A percentile compares a stretch with the other conserved stretches of the same genome.
These are phyloP conservation scores for Brachionus rotundiformis DNA, from an alignment of 1,140 invertebrate genomes.

Conservation along the genomic window DNA sequence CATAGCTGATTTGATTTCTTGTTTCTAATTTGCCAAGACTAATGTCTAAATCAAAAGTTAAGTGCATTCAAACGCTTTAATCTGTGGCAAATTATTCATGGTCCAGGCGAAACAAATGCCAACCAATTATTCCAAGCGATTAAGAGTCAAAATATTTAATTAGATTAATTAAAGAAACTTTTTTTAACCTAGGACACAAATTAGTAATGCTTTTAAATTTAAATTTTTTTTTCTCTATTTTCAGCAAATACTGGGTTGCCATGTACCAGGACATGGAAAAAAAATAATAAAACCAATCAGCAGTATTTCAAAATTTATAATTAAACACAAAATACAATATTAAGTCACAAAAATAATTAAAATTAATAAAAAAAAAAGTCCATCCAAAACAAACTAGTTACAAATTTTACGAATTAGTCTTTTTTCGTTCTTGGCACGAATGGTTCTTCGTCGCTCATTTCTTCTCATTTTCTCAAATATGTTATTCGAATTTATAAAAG, in stretches of 20 bases:
- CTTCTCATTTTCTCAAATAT: conserved; percentile 29
- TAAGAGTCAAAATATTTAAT: too few species aligned
- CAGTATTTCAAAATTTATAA: not conserved
- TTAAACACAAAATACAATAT: conserved; percentile 24
- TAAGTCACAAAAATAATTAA: conserved; percentile 22
- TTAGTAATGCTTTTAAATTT: not conserved
- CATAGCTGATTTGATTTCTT: not conserved
- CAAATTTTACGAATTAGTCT: conserved; percentile 43
- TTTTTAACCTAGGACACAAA: not conserved
- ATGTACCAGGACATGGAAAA: too few species aligned
- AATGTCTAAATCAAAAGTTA: not conserved
- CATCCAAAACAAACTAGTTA: not conserved
- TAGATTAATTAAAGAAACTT: not conserved
- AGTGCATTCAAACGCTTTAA: not conserved
- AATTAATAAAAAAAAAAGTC: conserved; percentile 17
- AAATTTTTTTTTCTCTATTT: not conserved
- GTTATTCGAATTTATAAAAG: conserved; percentile 9
- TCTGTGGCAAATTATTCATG: not conserved
- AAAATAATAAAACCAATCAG: not conserved
- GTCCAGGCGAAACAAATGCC: not conserved
- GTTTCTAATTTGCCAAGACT: not conserved
- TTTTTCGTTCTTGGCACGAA: conserved; percentile 25
- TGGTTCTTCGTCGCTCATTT: conserved; percentile 13
- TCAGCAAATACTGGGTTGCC: not conserved
- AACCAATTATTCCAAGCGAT: not conserved